These are phyloP conservation scores for Squalus acanthias DNA, from an alignment of 2,797 vertebrate species.

Conservation along the genomic window DNA sequence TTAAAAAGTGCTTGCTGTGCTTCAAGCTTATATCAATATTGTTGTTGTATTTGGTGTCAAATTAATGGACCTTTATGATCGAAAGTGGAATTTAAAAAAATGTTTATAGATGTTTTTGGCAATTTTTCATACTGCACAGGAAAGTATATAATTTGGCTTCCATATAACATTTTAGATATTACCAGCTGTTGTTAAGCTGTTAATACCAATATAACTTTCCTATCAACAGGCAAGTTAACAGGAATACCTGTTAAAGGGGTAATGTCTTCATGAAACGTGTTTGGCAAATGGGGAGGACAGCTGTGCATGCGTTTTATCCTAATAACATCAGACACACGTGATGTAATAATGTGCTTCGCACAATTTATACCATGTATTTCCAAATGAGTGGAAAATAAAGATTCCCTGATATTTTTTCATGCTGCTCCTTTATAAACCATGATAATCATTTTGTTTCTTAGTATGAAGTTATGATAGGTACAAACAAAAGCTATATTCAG, in stretches of 20 bases:
- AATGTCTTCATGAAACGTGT: neutral
- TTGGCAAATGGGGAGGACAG: neutral
- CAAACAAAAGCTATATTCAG: neutral
- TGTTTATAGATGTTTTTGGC: neutral
- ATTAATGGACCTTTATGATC: neutral
- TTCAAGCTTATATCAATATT: neutral
- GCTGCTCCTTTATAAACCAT: neutral
- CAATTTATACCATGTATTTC: neutral
- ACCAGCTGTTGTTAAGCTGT: neutral
- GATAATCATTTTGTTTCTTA: neutral
- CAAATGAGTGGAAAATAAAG: neutral
- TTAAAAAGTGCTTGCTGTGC: neutral
- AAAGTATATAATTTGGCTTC: neutral
- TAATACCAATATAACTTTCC: neutral
- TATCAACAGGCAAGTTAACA: neutral
- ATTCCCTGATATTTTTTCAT: neutral
- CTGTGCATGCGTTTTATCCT: neutral
- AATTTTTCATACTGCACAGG: no score
- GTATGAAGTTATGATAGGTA: neutral
- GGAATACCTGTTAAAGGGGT: neutral
- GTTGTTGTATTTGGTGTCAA: neutral
- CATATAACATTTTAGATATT: neutral
- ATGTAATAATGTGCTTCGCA: neutral
- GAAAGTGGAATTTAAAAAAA: neutral
- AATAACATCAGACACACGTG: neutral